Evolutionary conservation across 2,113 vertebrate species (phyloP), one percentile per base, ranked within the genome.

Genomic region (Herpetotheres cachinnans): DNA sequence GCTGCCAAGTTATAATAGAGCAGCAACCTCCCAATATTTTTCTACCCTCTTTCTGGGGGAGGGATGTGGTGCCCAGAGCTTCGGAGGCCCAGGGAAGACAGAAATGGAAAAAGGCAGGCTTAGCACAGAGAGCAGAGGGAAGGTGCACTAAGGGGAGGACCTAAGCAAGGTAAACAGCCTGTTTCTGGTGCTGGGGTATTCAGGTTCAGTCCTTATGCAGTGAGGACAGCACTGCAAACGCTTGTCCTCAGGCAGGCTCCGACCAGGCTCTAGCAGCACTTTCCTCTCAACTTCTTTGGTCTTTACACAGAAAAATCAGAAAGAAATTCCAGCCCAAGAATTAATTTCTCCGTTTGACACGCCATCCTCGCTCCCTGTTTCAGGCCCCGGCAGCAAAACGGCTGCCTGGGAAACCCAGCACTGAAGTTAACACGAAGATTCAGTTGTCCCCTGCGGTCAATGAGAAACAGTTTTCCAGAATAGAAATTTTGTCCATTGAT

Each of bases 1-100:
- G 91, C 91, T 96, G 95, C 93, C 91, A 92, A 90, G 55, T 88
- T 88, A 69, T 42, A 86, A 96, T 4, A 82, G 12, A 95, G 74
- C 84, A 91, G 59, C 62, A 95, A 66, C 70, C 93, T 97, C 82
- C 42, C 42, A 62, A 4, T 82, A 67, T 90, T 95, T 97, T 96
- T 59, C 82, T 92, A 2, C 50, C 85, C n/a, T 83, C 63, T 83
- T 94, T 88, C 84, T 77, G 70, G 54, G 82, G 74, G 82, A 91
- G 84, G 74, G 47, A 44, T 83, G 71, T 0, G 1, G 74, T 81
- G 67, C 67, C 86, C 93, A 63, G 42, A 93, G 71, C 59, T 95
- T 86, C 0, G 1, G 78, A 90, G 87, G 71, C 84, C 81, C 46
- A 62, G 25, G 32, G 36, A 93, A 78, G 54, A 54, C 4, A 61